Percentiles rank a stretch among this genome's conserved stretches.
Conservation (phyloP, 2,113 vertebrate genomes). For the Dolichallabes microphthalmus region DNA sequence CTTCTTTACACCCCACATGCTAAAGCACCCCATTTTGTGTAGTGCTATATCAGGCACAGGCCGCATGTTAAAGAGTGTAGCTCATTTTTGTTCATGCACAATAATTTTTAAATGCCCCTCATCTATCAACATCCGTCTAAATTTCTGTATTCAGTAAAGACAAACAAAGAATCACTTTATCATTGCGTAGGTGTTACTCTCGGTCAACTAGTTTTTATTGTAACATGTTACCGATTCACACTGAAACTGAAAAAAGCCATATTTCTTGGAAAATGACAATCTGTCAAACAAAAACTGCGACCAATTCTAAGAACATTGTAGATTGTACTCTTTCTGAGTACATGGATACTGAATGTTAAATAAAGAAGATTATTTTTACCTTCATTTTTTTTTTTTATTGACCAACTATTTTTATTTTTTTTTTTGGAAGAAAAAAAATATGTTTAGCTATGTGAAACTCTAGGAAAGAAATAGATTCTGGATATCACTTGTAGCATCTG, state of each 20-base stretch:
- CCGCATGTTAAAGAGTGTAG: background rate
- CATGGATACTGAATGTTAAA: background rate
- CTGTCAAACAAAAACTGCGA: background rate
- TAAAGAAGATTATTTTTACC: too few relatives aligned
- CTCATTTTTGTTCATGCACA: background rate
- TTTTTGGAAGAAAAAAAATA: background rate
- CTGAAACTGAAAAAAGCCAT: background rate
- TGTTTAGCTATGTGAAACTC: background rate
- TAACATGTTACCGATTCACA: background rate
- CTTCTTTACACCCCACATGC: background rate
- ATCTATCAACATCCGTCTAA: background rate
- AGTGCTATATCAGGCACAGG: background rate
- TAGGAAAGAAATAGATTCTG: background rate
- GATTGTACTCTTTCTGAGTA: conserved; percentile 23
- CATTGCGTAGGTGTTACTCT: background rate
- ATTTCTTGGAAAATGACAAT: conserved; percentile 16
- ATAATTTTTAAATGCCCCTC: background rate
- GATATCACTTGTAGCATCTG: background rate
- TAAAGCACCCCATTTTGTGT: background rate
- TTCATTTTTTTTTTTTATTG: background rate
- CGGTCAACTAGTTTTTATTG: background rate
- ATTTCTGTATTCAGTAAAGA: background rate
- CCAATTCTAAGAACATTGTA: conserved; percentile 21
- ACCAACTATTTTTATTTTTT: background rate
- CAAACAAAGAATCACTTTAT: background rate